Conservation (phyloP, 2,113 vertebrate genomes). For the Oceanites oceanicus region DNA sequence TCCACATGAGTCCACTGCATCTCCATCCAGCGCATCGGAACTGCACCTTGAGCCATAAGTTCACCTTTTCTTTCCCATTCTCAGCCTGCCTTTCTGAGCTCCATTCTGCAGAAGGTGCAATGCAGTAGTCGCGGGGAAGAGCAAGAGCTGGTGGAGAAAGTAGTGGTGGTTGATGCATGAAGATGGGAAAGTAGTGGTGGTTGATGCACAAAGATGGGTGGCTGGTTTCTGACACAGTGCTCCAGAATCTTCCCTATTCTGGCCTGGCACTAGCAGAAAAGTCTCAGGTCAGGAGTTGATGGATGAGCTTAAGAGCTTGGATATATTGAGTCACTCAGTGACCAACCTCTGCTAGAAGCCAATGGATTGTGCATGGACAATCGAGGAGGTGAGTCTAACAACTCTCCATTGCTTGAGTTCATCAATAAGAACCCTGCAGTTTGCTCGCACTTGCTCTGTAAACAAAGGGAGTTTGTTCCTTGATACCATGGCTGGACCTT, state of each 20-base stretch:
- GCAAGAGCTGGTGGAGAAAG: neutral
- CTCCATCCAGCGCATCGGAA: constrained; percentile 7
- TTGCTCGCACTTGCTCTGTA: neutral
- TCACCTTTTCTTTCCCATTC: constrained; percentile 35
- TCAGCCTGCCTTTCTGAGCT: constrained; percentile 41
- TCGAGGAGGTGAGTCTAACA: neutral
- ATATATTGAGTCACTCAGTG: neutral
- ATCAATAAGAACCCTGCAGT: neutral
- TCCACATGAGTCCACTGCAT: neutral
- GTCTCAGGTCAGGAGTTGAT: neutral
- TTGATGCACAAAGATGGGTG: neutral
- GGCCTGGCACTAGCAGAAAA: neutral
- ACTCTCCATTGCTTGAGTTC: neutral
- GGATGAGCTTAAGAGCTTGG: neutral
- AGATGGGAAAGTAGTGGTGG: neutral
- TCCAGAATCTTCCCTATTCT: neutral
- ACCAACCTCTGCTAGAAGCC: neutral
- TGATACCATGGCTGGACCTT: neutral
- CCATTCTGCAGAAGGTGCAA: constrained; percentile 47
- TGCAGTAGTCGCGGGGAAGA: neutral
- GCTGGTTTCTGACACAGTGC: neutral
- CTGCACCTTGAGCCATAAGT: constrained; percentile 11
- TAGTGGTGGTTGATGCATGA: neutral
- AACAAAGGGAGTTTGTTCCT: neutral
- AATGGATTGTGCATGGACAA: neutral